Base-by-base conservation (phyloP, 2,113 vertebrate genomes). In the Bambusicola thoracicus region DNA sequence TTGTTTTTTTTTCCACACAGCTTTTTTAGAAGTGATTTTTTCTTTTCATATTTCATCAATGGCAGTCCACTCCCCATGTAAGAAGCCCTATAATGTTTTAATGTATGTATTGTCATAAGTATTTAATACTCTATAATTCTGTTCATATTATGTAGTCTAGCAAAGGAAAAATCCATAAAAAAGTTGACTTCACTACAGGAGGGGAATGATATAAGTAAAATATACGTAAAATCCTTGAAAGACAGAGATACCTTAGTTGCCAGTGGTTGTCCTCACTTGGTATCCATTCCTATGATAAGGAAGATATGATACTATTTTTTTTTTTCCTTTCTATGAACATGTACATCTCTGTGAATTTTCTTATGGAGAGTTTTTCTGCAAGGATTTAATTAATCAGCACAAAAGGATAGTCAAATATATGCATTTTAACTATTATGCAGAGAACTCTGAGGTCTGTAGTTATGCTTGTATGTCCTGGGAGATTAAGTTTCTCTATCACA, bases 1-100 rank as follows among this genome's bases (percentile, higher is more conserved):
- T 90, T 9, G 79, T 90, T 69, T 92, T 93, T 93, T 82, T 93
- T 93, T 90, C 56, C 73, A 86, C 94, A 40, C 12, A 86, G 7
- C 8, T 87, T 91, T 95, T 92, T 90, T 62, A 69, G 25, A 81
- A 72, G 20, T 11, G 1, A 15, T 22, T 65, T 82, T 80, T 68
- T 25, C 2, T 56, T 89, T 81, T 46, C 6, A 2, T 66, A 53
- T 87, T 92, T 87, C 68, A 61, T 36, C 10, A 80, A 6, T 77
- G 17, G 25, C 69, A 49, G 36, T 7, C 70, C 58, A 27, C 1
- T 3, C 1, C 27, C 13, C 3, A 2, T 48, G 43, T 56, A 59
- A 80, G 27, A 85, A 68, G 13, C 56, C 16, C 9, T 62, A 3
- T 67, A 55, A 70, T 32, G 3, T 55, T 8, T 82, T 85, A 43